phyloP scores from a whole-genome alignment of 35 echinoderm and acorn worm species.

The Heliocidaris tuberculata region DNA sequence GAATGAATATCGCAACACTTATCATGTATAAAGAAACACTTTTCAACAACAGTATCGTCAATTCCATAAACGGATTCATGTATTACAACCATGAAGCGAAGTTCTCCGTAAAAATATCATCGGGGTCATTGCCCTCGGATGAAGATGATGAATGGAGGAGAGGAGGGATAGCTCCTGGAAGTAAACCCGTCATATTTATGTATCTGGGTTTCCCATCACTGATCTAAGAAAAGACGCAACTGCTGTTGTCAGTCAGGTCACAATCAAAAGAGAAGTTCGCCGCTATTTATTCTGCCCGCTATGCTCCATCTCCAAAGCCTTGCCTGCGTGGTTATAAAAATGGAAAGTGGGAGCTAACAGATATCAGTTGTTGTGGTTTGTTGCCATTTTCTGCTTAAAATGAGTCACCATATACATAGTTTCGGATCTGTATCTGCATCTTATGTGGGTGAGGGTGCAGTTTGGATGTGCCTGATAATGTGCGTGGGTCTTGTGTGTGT shows the following conservation, averaged over 20 bases:
- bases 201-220: constrained; percentile 3
- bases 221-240: constrained; percentile 8
- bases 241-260: not conserved
- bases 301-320: not conserved
- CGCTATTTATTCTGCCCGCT: not conserved
- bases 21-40: not conserved
- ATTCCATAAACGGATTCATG: not conserved
- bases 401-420: not conserved
- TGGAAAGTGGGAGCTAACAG: not conserved
- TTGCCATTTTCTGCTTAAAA: not conserved
- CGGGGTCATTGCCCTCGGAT: not conserved
- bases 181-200: not conserved
- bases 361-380: not conserved
- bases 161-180: not conserved
- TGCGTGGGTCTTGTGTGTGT: no score
- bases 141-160: constrained; percentile 8
- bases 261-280: not conserved
- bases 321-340: not conserved
- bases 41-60: not conserved
- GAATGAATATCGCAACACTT: not conserved
- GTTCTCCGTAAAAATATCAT: not conserved
- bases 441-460: not conserved
- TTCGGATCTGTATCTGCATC: not conserved
- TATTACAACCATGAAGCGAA: not conserved
- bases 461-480: no score